Base-by-base conservation (phyloP, 2,113 vertebrate genomes). In the Gorsachius goisagi region DNA sequence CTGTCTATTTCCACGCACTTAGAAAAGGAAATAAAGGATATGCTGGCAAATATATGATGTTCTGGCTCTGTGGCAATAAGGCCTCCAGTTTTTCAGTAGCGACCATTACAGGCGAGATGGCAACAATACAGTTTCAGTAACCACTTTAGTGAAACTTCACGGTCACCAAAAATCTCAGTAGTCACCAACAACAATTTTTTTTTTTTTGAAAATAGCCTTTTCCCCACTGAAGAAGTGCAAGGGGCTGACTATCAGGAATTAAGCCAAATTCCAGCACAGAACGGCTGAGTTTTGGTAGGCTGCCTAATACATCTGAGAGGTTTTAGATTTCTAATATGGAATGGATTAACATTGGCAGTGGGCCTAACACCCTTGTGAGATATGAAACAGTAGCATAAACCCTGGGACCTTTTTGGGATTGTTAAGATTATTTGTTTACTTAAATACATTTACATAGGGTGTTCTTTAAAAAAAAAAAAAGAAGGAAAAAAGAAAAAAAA, bases 311-410 rank as follows among this genome's bases (percentile, higher is more conserved):
- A 92, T 94, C 68, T 88, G 95, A 92, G 93, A 66, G 68, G 88
- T 92, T 96, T 95, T 81, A 81, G 44, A 63, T 95, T 95, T 94
- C 87, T 94, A 84, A 82, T 79, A 91, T 71, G 86, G 93, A 94
- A 88, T 88, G 69, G 93, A 92, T 96, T 97, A 96, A 88, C 74
- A 30, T 9, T 97, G 97, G 93, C 95, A 93, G 73, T 18, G 47
- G 59, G 88, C 89, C 94, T 88, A 94, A 95, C 83, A 89, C 58
- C 78, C 93, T 92, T 9, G 72, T 81, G 93, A 94, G 93, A 97
- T 96, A 96, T 21, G 67, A 86, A 97, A 97, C 86, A 92, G 96
- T 96, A 97, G 95, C 95, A 45, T 53, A 96, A 95, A 92, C 78
- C 72, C 44, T 67, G 45, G 53, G 68, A 93, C 82, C 77, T 94